Evolutionary conservation across 2,888 invertebrate genomes (phyloP).

Genomic region (Agapostemon virescens): DNA sequence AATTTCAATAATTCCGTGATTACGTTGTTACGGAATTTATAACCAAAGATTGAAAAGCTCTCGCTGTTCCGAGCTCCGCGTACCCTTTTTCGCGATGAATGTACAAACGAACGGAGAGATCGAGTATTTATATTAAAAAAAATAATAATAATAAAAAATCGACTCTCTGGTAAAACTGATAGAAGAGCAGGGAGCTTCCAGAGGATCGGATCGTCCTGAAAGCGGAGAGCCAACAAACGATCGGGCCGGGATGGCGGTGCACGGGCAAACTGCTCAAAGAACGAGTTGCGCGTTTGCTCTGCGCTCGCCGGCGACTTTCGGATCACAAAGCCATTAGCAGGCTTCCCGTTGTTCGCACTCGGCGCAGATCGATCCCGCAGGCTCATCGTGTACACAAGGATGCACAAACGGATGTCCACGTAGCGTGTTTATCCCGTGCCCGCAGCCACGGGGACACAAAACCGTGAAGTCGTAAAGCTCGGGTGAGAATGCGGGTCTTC

Average conservation of each 20-base stretch:
- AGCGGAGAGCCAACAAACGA: slow-evolving; percentile 6
- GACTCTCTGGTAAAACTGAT: not conserved
- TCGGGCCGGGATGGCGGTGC: not conserved
- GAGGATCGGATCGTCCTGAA: not conserved
- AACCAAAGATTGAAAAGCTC: not conserved
- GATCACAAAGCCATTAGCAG: slow-evolving; percentile 31
- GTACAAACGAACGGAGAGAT: not conserved
- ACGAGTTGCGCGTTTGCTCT: slow-evolving; percentile 16
- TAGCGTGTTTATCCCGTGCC: slow-evolving; percentile 46
- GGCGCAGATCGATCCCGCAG: slow-evolving; percentile 18
- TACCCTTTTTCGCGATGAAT: not conserved
- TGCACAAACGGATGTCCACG: slow-evolving; percentile 16
- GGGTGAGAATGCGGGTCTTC: slow-evolving; percentile 22
- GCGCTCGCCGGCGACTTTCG: slow-evolving; percentile 7
- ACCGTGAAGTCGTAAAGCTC: slow-evolving; percentile 52
- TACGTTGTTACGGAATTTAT: not conserved
- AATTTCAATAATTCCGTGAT: not conserved
- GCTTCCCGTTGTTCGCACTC: slow-evolving; percentile 19
- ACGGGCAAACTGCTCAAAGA: slow-evolving; percentile 7
- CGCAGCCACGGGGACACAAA: slow-evolving; percentile 37
- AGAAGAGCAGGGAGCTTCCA: not conserved
- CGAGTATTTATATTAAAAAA: not conserved
- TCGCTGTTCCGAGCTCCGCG: not conserved
- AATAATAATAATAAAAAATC: too few relatives aligned
- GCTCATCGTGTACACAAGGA: slow-evolving; percentile 6